Base-by-base conservation (phyloP, 2,888 invertebrate genomes). In the Oscheius sp. region DNA sequence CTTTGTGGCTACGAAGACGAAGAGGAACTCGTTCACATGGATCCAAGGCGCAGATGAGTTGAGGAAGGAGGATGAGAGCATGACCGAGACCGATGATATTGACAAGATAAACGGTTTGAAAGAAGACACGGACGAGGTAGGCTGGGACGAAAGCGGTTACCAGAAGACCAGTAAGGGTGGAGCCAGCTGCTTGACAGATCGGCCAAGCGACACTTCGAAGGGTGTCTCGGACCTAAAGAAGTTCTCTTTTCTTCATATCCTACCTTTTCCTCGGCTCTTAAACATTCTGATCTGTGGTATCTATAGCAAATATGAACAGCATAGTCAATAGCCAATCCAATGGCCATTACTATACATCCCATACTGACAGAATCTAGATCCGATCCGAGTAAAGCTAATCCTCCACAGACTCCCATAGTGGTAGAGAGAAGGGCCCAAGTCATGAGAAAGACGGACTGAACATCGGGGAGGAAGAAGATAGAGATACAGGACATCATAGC, bases 361-460 rank as follows among this genome's bases (percentile, higher is more conserved):
- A 85, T 85, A 82, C 85, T 77, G 65, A 59, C 80, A 32, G 83
- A 83, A 68, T 85, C 85, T 49, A 85, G 68, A 68, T 85, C 85
- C 12, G 82, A 82, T 3, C 85, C 84, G 61, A 82, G 74, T 6
- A 83, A 69, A 32, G 81, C 82, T 30, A 85, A 74, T 49, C 84
- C 83, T 68, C 85, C 85, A 64, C 85, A 85, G 17, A 85, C 84
- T 49, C 85, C 85, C 80, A 80, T 83, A 1, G 85, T 83, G 49
- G 84, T 85, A 9, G 85, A 85, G 28, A 85, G 75, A 33, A 85
- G 78, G n/a, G 85, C 84, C 75, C 81, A 85, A 5, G 85, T 83
- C 83, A 85, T 85, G 63, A 83, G 68, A 73, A 85, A 85, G 28
- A 85, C 85, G 20, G 85, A 85, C 41, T 79, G 84, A 80, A 71